These are phyloP conservation scores for Arrhopalites spinosus DNA, from an alignment of 2,888 invertebrate genomes.

Conservation along the genomic window DNA sequence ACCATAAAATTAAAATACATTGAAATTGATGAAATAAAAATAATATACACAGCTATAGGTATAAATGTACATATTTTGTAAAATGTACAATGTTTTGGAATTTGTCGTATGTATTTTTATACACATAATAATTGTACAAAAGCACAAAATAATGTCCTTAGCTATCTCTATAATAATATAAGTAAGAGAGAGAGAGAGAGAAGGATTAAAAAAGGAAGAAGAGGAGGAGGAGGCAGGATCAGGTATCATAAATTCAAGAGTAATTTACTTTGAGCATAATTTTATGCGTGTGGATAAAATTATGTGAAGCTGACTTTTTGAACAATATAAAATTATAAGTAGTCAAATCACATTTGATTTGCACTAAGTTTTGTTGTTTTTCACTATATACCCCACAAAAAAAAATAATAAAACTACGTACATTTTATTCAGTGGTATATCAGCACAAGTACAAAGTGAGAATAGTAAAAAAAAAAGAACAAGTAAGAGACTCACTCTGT, in stretches of 20 bases:
- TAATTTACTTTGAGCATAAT: slow-evolving; percentile 1
- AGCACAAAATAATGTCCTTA: too few relatives aligned
- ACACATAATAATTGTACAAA: too few relatives aligned
- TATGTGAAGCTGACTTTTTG: not conserved
- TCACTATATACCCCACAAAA: too few relatives aligned
- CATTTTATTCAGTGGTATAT: too few relatives aligned
- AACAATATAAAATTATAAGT: slow-evolving; percentile 15
- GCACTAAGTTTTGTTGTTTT: too few relatives aligned
- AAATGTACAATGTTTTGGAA: not conserved
- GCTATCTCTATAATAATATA: too few relatives aligned
- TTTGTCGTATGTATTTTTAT: too few relatives aligned
- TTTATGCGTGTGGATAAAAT: slow-evolving; percentile 3
- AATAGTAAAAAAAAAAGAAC: too few relatives aligned
- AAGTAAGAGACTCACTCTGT: too few relatives aligned
- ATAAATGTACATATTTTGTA: too few relatives aligned
- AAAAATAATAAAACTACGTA: too few relatives aligned
- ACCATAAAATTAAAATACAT: slow-evolving; percentile 33
- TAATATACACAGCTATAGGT: not conserved
- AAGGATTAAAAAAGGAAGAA: not conserved
- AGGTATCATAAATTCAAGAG: not conserved
- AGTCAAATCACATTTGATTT: not conserved
- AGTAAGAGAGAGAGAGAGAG: slow-evolving; percentile 7
- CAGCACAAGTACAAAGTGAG: too few relatives aligned
- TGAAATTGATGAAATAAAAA: slow-evolving; percentile 24
- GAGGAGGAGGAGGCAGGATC: not conserved